phyloP scores from a whole-genome alignment of 2,113 vertebrate genomes.

The Actenoides lindsayi region DNA sequence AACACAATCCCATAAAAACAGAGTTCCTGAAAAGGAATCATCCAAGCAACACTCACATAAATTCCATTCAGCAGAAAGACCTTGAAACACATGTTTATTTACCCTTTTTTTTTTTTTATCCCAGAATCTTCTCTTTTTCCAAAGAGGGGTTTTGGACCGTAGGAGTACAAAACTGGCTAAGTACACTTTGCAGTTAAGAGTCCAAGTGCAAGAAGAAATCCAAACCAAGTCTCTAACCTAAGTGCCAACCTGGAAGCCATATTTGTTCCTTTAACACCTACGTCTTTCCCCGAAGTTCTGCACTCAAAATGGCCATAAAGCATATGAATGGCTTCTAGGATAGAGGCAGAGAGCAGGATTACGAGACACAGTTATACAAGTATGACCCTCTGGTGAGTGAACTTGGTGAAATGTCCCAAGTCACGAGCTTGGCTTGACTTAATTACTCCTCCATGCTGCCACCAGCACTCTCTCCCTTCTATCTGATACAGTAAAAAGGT shows the following conservation, averaged over 20 bases:
- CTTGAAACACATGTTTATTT: conserved; percentile 61
- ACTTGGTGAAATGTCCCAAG: background rate
- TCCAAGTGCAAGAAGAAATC: background rate
- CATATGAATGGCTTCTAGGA: background rate
- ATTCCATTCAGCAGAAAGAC: background rate
- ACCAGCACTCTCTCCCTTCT: background rate
- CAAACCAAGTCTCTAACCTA: background rate
- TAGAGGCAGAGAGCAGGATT: background rate
- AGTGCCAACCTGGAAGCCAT: background rate
- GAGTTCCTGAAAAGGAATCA: background rate
- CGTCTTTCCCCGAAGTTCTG: background rate
- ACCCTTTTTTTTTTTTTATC: background rate
- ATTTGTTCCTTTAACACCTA: background rate
- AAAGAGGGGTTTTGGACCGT: background rate
- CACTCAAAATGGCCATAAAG: background rate
- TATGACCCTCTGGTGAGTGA: background rate
- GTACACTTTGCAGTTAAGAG: background rate
- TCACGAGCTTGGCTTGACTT: background rate
- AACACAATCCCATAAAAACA: background rate
- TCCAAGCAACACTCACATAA: background rate
- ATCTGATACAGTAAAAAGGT: background rate
- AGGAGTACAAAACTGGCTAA: conserved; percentile 1
- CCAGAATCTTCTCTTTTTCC: background rate
- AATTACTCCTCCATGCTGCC: background rate
- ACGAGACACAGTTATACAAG: background rate